Conservation (phyloP, 1,140 invertebrate genomes). For the Pseudobourletiella spinata region DNA sequence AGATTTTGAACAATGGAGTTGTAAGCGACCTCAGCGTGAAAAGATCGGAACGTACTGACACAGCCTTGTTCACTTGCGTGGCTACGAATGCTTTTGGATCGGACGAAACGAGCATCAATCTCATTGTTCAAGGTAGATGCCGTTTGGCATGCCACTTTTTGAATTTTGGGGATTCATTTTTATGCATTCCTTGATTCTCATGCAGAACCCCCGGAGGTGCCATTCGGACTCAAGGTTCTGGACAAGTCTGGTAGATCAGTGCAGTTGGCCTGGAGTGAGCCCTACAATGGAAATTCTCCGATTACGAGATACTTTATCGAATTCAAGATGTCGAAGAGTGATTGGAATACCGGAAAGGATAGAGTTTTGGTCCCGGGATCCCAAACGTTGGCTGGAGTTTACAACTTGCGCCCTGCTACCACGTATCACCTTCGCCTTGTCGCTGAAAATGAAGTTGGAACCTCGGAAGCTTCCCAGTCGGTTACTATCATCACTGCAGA, state of each 20-base stretch:
- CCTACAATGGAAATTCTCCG: slow-evolving; percentile 91
- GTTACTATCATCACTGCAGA: slow-evolving; percentile 90
- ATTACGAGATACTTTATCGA: slow-evolving; percentile 86
- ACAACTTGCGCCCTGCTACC: slow-evolving; percentile 79
- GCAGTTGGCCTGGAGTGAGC: slow-evolving; percentile 82
- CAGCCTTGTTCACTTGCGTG: slow-evolving; percentile 86
- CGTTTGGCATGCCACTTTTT: too few relatives aligned
- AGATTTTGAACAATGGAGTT: slow-evolving; percentile 74
- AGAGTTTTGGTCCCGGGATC: slow-evolving; percentile 73
- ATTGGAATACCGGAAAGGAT: slow-evolving; percentile 67
- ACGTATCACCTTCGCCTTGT: slow-evolving; percentile 86
- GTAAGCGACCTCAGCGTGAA: slow-evolving; percentile 81
- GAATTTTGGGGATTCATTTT: too few relatives aligned
- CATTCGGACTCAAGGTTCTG: slow-evolving; percentile 78
- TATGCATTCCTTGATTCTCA: slow-evolving; percentile 12
- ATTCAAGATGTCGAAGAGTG: slow-evolving; percentile 80
- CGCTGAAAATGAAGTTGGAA: slow-evolving; percentile 88
- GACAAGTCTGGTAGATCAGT: slow-evolving; percentile 84
- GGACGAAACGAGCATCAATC: slow-evolving; percentile 89
- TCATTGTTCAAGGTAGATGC: slow-evolving; percentile 80
- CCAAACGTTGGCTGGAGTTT: slow-evolving; percentile 76
- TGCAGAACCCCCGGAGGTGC: slow-evolving; percentile 84
- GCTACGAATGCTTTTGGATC: slow-evolving; percentile 91
- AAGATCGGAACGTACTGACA: slow-evolving; percentile 77
- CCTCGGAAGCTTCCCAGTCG: slow-evolving; percentile 79